Evolutionary conservation across 2,888 invertebrate genomes (phyloP).

Genomic region (Drosophila kambysellisi): DNA sequence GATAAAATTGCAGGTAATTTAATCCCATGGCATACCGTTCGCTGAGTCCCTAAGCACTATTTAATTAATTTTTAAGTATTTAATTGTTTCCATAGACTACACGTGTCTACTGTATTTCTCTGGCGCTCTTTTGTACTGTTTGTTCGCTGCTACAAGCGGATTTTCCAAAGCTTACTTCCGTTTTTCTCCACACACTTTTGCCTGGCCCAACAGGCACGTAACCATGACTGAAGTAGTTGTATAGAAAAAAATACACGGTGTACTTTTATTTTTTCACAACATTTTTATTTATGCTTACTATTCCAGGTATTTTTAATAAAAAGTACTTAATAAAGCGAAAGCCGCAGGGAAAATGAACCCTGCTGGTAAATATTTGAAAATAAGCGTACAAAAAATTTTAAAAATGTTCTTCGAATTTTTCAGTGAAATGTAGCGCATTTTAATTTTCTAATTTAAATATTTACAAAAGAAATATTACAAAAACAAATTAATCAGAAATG

Average conservation of each 20-base stretch:
- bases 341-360: neutral
- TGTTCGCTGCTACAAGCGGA: slow-evolving; percentile 31
- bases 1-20: slow-evolving; percentile 3
- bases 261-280: neutral
- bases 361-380: neutral
- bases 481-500: neutral
- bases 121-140: slow-evolving; percentile 2
- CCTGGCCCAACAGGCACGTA: slow-evolving; percentile 16
- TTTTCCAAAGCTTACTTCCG: slow-evolving; percentile 27
- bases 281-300: slow-evolving; percentile 1
- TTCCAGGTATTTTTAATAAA: slow-evolving; percentile 17
- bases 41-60: slow-evolving; percentile 20
- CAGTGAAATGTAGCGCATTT: too few species aligned
- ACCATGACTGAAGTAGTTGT: slow-evolving; percentile 20
- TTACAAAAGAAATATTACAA: neutral
- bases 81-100: slow-evolving; percentile 19
- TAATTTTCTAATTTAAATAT: neutral
- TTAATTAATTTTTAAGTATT: slow-evolving; percentile 36
- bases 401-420: neutral
- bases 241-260: slow-evolving; percentile 15
- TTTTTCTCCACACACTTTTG: slow-evolving; percentile 24
- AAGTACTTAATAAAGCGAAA: slow-evolving; percentile 27
- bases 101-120: slow-evolving; percentile 8
- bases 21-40: slow-evolving; percentile 2
- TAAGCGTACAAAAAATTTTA: neutral